Base-by-base conservation (phyloP, 2,113 vertebrate species). In the Microcebus griseorufus region DNA sequence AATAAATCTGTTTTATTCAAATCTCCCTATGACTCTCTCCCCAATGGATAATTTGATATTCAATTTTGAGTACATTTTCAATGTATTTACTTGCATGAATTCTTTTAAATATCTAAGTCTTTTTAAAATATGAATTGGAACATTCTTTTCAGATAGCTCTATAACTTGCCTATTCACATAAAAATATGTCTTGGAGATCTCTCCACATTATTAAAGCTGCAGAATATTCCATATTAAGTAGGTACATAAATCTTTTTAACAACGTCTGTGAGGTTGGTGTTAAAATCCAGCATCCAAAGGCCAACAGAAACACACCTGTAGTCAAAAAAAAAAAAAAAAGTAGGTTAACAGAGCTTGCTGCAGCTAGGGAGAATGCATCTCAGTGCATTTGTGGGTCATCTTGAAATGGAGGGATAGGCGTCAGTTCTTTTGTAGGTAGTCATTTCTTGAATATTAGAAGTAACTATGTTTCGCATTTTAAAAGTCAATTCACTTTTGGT, bases 31-130 rank as follows among this genome's bases (percentile, higher is more conserved):
- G 84, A 42, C 11, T 85, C 29, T 45, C 11, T 91, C 7, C n/a
- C 65, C 60, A 42, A 45, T 58, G 16, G 55, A 88, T 94, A 96
- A 93, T 96, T 95, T 97, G 29, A 73, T 91, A 96, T 88, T 97
- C 72, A 96, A 91, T 95, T 72, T 80, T 45, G 42, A 91, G 39
- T 76, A 37, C 34, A 89, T 86, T 93, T 90, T 72, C 81, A 80
- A 45, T 92, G 51, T 88, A 93, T 81, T 90, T 88, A 96, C 55
- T 95, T 96, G 72, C 51, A 58, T 93, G 85, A 94, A 75, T 93
- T 87, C 12, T 96, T 95, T 86, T 94, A 93, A 23, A 78, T 86
- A 55, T 65, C 17, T n/a, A 94, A 87, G 93, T 87, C 89, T 95
- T 96, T 95, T 81, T n/a, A 12, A 96, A 88, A 70, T 95, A 96